Evolutionary conservation across 2,113 vertebrate species (phyloP).

Genomic region (Crotalus helleri): DNA sequence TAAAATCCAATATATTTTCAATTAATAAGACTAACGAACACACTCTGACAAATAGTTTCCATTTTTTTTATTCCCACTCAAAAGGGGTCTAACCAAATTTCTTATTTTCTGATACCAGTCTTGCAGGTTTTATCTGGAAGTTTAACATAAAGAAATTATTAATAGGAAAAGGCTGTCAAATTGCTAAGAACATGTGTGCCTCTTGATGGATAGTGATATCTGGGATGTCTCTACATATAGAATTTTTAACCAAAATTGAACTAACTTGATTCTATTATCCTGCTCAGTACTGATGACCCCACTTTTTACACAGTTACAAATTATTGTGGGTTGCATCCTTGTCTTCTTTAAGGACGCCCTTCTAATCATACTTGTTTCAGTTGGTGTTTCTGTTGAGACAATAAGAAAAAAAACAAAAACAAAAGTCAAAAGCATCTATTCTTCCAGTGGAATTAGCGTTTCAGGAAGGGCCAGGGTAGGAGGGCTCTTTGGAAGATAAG

Average conservation of each 20-base stretch:
- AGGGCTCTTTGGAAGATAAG: not conserved
- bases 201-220: not conserved
- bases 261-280: not conserved
- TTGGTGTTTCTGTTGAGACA: not conserved
- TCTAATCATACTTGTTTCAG: not conserved
- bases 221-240: not conserved
- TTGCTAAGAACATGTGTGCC: not conserved
- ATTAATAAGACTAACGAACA: not conserved
- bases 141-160: not conserved
- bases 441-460: not conserved
- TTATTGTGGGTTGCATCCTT: not conserved
- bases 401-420: not conserved
- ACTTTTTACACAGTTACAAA: not conserved
- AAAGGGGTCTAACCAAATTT: not conserved
- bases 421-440: not conserved
- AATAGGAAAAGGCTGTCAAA: not conserved
- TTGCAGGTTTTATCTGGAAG: not conserved
- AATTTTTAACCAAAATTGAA: not conserved
- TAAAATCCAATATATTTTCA: not conserved
- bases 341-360: not conserved
- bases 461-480: too few species aligned
- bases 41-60: not conserved
- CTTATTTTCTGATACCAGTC: not conserved
- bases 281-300: not conserved
- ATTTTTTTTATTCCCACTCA: not conserved